phyloP scores from a whole-genome alignment of 2,113 vertebrate genomes.

The Orthonyx spaldingii region DNA sequence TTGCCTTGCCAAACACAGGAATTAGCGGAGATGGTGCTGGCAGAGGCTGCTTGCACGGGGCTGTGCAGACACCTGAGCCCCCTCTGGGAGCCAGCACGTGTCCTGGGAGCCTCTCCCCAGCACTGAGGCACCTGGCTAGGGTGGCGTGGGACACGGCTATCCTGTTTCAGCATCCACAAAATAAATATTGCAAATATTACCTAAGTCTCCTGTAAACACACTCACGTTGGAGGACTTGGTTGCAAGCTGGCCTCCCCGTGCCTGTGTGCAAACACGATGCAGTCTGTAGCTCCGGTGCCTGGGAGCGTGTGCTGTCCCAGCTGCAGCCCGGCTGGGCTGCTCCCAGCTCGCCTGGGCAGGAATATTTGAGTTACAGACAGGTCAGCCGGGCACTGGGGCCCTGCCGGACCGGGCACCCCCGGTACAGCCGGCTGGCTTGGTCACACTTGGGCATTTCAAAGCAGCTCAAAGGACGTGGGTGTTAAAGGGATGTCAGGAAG shows the following conservation, averaged over 20 bases:
- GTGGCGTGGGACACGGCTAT: not conserved
- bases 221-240: not conserved
- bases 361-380: not conserved
- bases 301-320: not conserved
- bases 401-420: not conserved
- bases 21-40: not conserved
- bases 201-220: not conserved
- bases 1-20: not conserved
- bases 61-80: not conserved
- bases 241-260: not conserved
- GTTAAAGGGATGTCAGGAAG: not conserved
- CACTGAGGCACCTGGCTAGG: rapidly evolving
- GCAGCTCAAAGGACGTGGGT: not conserved
- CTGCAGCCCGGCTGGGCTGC: not conserved
- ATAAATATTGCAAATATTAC: not conserved
- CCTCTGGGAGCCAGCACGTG: not conserved
- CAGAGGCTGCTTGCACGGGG: not conserved
- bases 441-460: not conserved
- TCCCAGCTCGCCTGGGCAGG: not conserved
- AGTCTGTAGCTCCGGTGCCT: not conserved
- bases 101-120: not conserved
- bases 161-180: not conserved
- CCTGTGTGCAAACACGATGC: not conserved
- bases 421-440: rapidly evolving
- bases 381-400: rapidly evolving